Evolutionary conservation across 2,113 vertebrate species (phyloP).

Genomic region (Neodontobutis hainanensis): DNA sequence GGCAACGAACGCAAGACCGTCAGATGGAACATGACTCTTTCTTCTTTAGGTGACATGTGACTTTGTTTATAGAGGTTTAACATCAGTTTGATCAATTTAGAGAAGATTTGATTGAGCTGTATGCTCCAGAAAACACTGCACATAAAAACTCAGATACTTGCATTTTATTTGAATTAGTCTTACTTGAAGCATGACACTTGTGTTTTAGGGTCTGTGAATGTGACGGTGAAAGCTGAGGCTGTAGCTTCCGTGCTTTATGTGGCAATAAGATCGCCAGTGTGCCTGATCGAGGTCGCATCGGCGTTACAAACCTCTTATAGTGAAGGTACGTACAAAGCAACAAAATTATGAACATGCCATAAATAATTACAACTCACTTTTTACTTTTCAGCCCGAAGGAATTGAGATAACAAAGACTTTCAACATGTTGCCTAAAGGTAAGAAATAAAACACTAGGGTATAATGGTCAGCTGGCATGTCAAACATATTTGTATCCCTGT

Average conservation of each 20-base stretch:
- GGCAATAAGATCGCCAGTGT: slow-evolving; percentile 74
- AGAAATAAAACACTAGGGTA: background rate
- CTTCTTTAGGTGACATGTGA: slow-evolving; percentile 73
- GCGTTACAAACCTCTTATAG: slow-evolving; percentile 80
- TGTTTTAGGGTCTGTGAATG: slow-evolving; percentile 75
- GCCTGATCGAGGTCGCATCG: slow-evolving; percentile 80
- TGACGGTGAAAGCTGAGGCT: slow-evolving; percentile 81
- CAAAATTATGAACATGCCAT: no score
- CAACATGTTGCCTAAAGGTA: slow-evolving; percentile 69
- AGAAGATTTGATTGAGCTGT: no score
- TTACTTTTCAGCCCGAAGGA: slow-evolving; percentile 67
- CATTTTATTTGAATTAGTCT: no score
- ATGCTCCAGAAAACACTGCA: no score
- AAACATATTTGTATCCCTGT: no score
- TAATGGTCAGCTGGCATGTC: no score
- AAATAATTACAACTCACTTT: background rate
- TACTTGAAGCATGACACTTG: background rate
- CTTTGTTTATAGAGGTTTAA: no score
- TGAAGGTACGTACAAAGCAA: slow-evolving; percentile 74
- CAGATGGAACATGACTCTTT: slow-evolving; percentile 73
- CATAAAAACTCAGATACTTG: no score
- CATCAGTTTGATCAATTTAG: no score
- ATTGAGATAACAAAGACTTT: slow-evolving; percentile 47
- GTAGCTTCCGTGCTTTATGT: slow-evolving; percentile 69
- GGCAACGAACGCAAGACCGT: slow-evolving; percentile 71